Percentiles rank a stretch among this genome's conserved stretches.
Conservation (phyloP, 2,888 invertebrate species). For the Cenopis cana region DNA sequence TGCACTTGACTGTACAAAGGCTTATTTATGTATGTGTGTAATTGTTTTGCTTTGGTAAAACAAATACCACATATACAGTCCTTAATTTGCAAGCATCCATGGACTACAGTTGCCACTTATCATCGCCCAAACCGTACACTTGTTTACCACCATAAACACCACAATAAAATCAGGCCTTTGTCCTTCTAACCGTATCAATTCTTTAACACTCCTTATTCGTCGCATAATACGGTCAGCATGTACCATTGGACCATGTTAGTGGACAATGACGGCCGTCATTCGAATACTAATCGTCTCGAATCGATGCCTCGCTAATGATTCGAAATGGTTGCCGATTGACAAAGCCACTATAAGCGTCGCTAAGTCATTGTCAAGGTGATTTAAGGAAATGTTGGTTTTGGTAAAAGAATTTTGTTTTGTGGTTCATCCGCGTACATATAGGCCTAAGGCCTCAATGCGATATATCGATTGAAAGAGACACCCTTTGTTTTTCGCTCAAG, state of each 20-base stretch:
- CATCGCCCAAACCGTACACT: background rate
- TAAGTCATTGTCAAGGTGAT: constrained; percentile 26
- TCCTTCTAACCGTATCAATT: constrained; percentile 9
- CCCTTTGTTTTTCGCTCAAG: too few relatives aligned
- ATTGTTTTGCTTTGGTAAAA: too few relatives aligned
- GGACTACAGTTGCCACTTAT: background rate
- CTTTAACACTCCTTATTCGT: background rate
- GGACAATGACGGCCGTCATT: constrained; percentile 25
- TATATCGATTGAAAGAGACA: too few relatives aligned
- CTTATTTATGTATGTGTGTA: too few relatives aligned
- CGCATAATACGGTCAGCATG: constrained; percentile 11
- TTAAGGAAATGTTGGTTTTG: background rate
- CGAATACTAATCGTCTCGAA: constrained; percentile 21
- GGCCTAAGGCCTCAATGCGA: too few relatives aligned
- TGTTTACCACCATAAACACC: background rate
- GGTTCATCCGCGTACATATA: background rate
- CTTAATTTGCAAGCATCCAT: too few relatives aligned
- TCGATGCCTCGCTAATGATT: constrained; percentile 16
- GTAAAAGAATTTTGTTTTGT: background rate
- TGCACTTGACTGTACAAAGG: too few relatives aligned
- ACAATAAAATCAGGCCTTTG: background rate
- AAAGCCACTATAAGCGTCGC: constrained; percentile 1
- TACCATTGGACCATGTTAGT: constrained; percentile 4
- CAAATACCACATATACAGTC: too few relatives aligned
- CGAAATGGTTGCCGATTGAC: constrained; percentile 11